Percentiles rank a stretch among this genome's conserved stretches.
phyloP scores from a whole-genome alignment of 2,797 vertebrate species.

The Macrochelys suwanniensis region DNA sequence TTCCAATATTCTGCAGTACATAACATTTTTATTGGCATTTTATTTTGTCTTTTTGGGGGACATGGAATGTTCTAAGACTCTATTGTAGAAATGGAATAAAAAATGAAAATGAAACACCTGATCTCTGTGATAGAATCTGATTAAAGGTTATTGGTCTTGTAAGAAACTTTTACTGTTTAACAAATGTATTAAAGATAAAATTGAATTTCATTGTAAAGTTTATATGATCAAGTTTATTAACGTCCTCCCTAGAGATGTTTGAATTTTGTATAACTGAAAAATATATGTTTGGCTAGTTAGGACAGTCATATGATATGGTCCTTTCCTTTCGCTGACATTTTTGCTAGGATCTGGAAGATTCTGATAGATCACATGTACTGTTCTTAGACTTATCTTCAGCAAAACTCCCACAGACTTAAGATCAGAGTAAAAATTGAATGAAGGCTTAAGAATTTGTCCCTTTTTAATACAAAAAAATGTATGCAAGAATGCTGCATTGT shows the following conservation, averaged over 20 bases:
- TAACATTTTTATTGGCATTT: slow-evolving; percentile 54
- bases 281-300: slow-evolving; percentile 41
- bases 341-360: slow-evolving; percentile 50
- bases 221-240: slow-evolving; percentile 69
- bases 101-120: slow-evolving; percentile 74
- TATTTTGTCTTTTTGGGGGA: slow-evolving; percentile 40
- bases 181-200: slow-evolving; percentile 57
- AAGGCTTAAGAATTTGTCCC: not conserved
- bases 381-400: not conserved
- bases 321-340: slow-evolving; percentile 7
- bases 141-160: slow-evolving; percentile 43
- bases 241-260: slow-evolving; percentile 42
- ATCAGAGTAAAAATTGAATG: slow-evolving; percentile 5
- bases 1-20: slow-evolving; percentile 64
- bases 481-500: not conserved
- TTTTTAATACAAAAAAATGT: not conserved
- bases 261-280: slow-evolving; percentile 51
- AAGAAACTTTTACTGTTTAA: slow-evolving; percentile 67
- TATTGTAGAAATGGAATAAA: slow-evolving; percentile 54
- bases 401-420: not conserved
- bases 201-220: slow-evolving; percentile 64
- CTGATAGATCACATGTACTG: not conserved
- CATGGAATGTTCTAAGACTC: slow-evolving; percentile 52
- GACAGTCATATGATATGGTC: not conserved
- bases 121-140: slow-evolving; percentile 55